Evolutionary conservation across 2,888 invertebrate genomes (phyloP).

Genomic region (Andrena hattorfiana): DNA sequence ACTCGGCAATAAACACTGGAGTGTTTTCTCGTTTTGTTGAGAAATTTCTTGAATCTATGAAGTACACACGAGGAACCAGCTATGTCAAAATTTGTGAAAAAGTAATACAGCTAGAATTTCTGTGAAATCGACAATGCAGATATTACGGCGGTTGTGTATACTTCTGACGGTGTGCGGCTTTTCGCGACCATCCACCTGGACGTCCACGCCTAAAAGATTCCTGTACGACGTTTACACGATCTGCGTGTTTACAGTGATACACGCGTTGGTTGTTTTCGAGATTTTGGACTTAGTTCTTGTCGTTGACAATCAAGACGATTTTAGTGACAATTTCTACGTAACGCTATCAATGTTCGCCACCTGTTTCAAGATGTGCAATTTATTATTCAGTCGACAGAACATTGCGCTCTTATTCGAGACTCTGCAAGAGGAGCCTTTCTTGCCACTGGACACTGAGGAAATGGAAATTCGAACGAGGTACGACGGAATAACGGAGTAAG

Average conservation of each 20-base stretch:
- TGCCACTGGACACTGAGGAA: slow-evolving; percentile 28
- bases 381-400: slow-evolving; percentile 6
- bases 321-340: slow-evolving; percentile 51
- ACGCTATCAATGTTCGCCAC: slow-evolving; percentile 26
- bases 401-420: slow-evolving; percentile 13
- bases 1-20: too few species aligned
- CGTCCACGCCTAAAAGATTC: neutral
- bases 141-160: slow-evolving; percentile 12
- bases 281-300: slow-evolving; percentile 53
- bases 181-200: slow-evolving; percentile 32
- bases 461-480: slow-evolving; percentile 42
- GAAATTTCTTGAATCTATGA: neutral
- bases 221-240: slow-evolving; percentile 35
- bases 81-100: neutral
- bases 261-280: neutral
- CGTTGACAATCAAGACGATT: slow-evolving; percentile 53
- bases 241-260: slow-evolving; percentile 21
- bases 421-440: slow-evolving; percentile 12
- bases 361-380: slow-evolving; percentile 42
- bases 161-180: slow-evolving; percentile 40
- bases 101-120: neutral
- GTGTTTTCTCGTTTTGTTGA: neutral
- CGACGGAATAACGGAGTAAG: slow-evolving; percentile 45
- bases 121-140: slow-evolving; percentile 14
- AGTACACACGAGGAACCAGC: too few species aligned